These are phyloP conservation scores for Sarotherodon lohbergeri DNA, from an alignment of 2,113 vertebrate species.

Conservation along the genomic window DNA sequence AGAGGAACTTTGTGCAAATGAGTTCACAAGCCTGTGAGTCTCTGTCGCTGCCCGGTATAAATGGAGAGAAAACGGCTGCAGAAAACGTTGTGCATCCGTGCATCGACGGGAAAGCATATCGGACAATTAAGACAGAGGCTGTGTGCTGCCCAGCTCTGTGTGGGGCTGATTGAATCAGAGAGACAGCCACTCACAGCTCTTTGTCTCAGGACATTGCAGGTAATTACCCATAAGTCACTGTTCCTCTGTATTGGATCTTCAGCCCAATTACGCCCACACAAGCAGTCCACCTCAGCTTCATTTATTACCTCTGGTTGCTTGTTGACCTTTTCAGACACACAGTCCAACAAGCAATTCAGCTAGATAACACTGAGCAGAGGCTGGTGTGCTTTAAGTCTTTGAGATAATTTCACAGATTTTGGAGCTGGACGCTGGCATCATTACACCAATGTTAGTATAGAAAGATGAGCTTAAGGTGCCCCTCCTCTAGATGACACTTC, in stretches of 20 bases:
- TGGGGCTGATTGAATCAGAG: conserved; percentile 73
- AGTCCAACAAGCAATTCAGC: conserved; percentile 38
- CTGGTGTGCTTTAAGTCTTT: conserved; percentile 12
- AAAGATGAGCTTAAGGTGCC: neutral
- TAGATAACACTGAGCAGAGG: conserved; percentile 6
- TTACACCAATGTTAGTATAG: neutral
- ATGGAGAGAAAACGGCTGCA: conserved; percentile 37
- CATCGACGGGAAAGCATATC: conserved; percentile 65
- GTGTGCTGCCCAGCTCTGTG: conserved; percentile 68
- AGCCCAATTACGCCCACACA: conserved; percentile 69
- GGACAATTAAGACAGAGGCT: conserved; percentile 71
- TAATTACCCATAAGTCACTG: conserved; percentile 77
- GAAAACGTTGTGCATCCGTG: conserved; percentile 39
- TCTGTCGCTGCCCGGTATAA: conserved; percentile 18
- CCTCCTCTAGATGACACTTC: neutral
- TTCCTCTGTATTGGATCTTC: conserved; percentile 68
- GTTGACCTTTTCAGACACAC: conserved; percentile 72
- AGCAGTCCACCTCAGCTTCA: conserved; percentile 47
- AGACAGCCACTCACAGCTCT: conserved; percentile 66
- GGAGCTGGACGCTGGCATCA: neutral
- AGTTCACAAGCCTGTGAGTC: conserved; percentile 21
- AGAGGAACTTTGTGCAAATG: conserved; percentile 21
- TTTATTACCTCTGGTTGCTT: conserved; percentile 67
- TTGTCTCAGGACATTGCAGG: conserved; percentile 73
- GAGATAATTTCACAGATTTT: neutral